Evolutionary conservation across 1,140 invertebrate species (phyloP).

Genomic region (Pseudomyrmex dendroicus): DNA sequence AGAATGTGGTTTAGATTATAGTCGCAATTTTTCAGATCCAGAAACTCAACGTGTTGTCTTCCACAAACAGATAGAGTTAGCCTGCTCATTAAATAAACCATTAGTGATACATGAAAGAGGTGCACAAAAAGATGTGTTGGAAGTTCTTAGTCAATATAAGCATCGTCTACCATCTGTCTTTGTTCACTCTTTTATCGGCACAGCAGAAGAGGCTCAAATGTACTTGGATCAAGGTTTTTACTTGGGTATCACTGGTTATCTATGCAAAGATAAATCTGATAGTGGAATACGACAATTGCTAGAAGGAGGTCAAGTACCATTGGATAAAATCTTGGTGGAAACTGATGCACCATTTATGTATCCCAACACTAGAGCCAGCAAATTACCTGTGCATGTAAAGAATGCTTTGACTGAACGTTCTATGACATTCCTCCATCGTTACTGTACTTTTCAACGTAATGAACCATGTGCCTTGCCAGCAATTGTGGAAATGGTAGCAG

Average conservation of each 20-base stretch:
- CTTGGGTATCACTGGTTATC: constrained; percentile 94
- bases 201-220: constrained; percentile 91
- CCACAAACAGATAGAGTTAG: constrained; percentile 95
- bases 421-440: constrained; percentile 89
- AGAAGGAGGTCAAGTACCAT: constrained; percentile 91
- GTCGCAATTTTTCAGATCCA: constrained; percentile 96
- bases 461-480: constrained; percentile 97
- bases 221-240: constrained; percentile 96
- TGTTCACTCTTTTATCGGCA: constrained; percentile 98
- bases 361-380: constrained; percentile 96
- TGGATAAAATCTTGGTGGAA: constrained; percentile 94
- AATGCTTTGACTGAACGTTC: constrained; percentile 94
- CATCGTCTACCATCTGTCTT: constrained; percentile 91
- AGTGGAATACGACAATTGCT: constrained; percentile 94
- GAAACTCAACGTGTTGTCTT: constrained; percentile 94
- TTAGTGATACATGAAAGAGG: constrained; percentile 96
- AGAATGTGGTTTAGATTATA: constrained; percentile 97
- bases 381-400: constrained; percentile 94
- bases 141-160: constrained; percentile 85
- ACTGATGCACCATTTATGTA: constrained; percentile 98
- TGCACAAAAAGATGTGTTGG: constrained; percentile 92
- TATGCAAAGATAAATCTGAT: constrained; percentile 98
- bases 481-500: constrained; percentile 97
- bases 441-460: constrained; percentile 98
- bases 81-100: constrained; percentile 94